These are phyloP conservation scores for Epizoanthus illoricatus DNA, from an alignment of 92 coral and sea anemone species.

Conservation along the genomic window DNA sequence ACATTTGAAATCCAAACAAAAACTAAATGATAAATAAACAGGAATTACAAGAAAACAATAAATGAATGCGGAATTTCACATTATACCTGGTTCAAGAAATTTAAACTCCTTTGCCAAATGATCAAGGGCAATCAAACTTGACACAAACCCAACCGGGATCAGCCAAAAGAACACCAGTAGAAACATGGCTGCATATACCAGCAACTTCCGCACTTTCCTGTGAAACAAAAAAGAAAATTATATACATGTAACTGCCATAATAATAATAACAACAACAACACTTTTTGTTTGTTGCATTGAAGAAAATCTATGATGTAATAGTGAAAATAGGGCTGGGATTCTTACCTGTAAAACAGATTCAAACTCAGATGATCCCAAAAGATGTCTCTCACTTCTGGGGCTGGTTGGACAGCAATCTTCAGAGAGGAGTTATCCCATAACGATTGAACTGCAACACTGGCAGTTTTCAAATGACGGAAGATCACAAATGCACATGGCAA, in stretches of 20 bases:
- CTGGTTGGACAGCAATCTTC: conserved; percentile 57
- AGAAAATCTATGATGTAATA: background rate
- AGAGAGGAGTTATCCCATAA: conserved; percentile 77
- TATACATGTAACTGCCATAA: background rate
- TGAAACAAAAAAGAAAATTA: background rate
- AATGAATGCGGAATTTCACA: too few species aligned
- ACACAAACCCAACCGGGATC: conserved; percentile 80
- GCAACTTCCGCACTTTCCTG: conserved; percentile 64
- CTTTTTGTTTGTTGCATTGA: background rate
- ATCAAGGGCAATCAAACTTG: conserved; percentile 67
- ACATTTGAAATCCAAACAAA: too few species aligned
- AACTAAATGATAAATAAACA: too few species aligned
- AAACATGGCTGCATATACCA: conserved; percentile 74
- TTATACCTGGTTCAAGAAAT: conserved; percentile 63
- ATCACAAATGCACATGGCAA: conserved; percentile 76
- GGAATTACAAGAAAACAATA: too few species aligned
- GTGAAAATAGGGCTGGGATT: background rate
- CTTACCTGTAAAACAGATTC: conserved; percentile 67
- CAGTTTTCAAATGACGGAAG: conserved; percentile 73
- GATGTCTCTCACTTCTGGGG: conserved; percentile 79
- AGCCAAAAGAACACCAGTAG: conserved; percentile 83
- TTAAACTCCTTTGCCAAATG: conserved; percentile 62
- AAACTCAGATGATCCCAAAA: conserved; percentile 76
- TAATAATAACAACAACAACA: background rate
- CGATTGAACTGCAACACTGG: conserved; percentile 73